phyloP scores from a whole-genome alignment of 2,888 invertebrate genomes.

The Uloborus plumipes region DNA sequence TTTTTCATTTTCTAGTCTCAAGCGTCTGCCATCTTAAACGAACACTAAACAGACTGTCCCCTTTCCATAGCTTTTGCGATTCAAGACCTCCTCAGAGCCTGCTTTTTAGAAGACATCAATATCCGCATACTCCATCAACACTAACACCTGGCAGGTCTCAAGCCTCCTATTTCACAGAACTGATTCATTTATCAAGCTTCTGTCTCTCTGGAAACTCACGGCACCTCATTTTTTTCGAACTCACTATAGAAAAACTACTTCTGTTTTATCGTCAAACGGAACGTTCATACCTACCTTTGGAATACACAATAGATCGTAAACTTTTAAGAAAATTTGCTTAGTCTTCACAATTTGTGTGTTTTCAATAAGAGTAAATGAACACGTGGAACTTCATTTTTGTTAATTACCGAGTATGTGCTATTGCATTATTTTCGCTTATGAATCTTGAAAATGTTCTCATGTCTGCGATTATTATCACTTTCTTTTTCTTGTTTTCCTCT shows the following conservation, averaged over 20 bases:
- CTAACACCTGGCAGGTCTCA: slow-evolving; percentile 46
- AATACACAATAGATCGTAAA: too few relatives aligned
- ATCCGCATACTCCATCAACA: slow-evolving; percentile 45
- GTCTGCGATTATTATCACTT: too few relatives aligned
- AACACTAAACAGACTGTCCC: slow-evolving; percentile 37
- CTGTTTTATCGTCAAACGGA: slow-evolving; percentile 37
- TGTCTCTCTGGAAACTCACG: slow-evolving; percentile 44
- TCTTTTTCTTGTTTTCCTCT: too few relatives aligned
- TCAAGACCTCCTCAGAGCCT: slow-evolving; percentile 25
- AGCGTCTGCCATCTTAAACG: slow-evolving; percentile 27
- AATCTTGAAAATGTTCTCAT: too few relatives aligned
- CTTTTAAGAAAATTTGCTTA: too few relatives aligned
- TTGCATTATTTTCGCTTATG: too few relatives aligned
- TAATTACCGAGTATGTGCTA: too few relatives aligned
- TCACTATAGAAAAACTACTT: slow-evolving; percentile 32
- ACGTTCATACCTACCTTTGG: slow-evolving; percentile 20
- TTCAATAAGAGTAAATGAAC: too few relatives aligned
- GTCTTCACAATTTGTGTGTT: too few relatives aligned
- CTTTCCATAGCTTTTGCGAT: slow-evolving; percentile 16
- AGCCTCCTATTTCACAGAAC: slow-evolving; percentile 41
- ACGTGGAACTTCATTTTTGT: too few relatives aligned
- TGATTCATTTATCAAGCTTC: slow-evolving; percentile 54
- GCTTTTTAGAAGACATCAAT: slow-evolving; percentile 37
- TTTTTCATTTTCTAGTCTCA: slow-evolving; percentile 24
- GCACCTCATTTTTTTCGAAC: slow-evolving; percentile 46